Conservation (phyloP, 1,140 invertebrate genomes). For the Psilanteris sp. region DNA sequence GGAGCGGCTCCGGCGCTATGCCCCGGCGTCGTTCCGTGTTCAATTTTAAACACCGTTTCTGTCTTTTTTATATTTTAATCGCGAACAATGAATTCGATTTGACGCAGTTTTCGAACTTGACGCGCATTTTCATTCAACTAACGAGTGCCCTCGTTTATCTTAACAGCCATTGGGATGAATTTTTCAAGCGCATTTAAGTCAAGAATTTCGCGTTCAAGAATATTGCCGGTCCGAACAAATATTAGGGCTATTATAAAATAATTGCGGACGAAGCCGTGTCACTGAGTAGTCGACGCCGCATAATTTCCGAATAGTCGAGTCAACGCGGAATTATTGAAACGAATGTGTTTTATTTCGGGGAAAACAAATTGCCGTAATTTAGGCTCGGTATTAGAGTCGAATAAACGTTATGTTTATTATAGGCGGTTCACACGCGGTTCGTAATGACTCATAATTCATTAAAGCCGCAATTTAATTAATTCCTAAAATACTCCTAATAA, state of each 20-base stretch:
- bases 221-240: too few species aligned
- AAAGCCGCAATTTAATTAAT: slow-evolving; percentile 33
- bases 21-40: slow-evolving; percentile 10
- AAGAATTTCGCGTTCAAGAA: too few species aligned
- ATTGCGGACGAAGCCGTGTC: too few species aligned
- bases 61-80: slow-evolving; percentile 16
- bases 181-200: too few species aligned
- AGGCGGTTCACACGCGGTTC: not conserved
- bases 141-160: not conserved
- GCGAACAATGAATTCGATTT: slow-evolving; percentile 21
- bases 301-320: too few species aligned
- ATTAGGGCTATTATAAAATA: too few species aligned
- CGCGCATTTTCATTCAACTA: slow-evolving; percentile 9
- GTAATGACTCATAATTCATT: slow-evolving; percentile 20
- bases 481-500: slow-evolving; percentile 28
- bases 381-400: not conserved
- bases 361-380: too few species aligned
- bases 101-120: slow-evolving; percentile 19
- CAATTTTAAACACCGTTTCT: slow-evolving; percentile 15
- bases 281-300: too few species aligned
- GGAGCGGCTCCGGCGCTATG: slow-evolving; percentile 14
- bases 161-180: not conserved
- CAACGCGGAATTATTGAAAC: too few species aligned
- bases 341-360: too few species aligned
- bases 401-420: not conserved